Evolutionary conservation across 37 sponge, comb jelly and placozoan genomes (phyloP), one percentile per base, ranked within the genome.

Genomic region (Ianthella basta): DNA sequence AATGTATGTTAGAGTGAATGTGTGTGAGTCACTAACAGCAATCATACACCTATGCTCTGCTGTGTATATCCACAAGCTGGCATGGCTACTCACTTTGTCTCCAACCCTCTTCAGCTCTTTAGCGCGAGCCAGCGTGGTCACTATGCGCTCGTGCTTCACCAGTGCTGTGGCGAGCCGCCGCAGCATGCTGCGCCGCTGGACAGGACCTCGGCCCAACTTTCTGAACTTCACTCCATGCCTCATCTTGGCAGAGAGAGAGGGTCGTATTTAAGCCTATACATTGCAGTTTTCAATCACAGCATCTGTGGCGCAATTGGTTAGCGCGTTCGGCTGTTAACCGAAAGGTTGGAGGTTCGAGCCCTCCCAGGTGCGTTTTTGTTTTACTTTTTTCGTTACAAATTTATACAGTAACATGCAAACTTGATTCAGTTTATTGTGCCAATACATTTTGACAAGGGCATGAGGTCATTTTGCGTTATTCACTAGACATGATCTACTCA

Each of bases 71-170:
- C 18, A 18, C 59, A 19, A 18, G 16, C 15, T 56, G 59, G 18
- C 59, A 56, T 56, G 59, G 50, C 23, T 6, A 37, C 86, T 87
- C 27, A 96, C 96, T 73, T 56, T 72, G 73, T 96, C 96, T 54
- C 89, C 91, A 66, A 88, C 59, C 54, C 87, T 80, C 40, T 83
- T 86, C 75, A 96, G 55, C 82, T 87, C 91, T 55, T 93, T 96
- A 37, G 94, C 96, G 81, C 86, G 85, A 4, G 96, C 68, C 19
- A 96, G 78, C 60, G 96, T 96, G 25, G 95, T 96, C 32, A 87
- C 79, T 36, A 96, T 93, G 18, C 96, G 57, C 55, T 96, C 96
- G 72, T 96, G 91, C 35, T 89, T 91, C 19, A 96, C 61, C 41
- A 96, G 81, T 41, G 95, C 85, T 23, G 84, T 89, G n/a, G 87